phyloP scores from a whole-genome alignment of 2,797 vertebrate species.

The Enteromius mattozi region DNA sequence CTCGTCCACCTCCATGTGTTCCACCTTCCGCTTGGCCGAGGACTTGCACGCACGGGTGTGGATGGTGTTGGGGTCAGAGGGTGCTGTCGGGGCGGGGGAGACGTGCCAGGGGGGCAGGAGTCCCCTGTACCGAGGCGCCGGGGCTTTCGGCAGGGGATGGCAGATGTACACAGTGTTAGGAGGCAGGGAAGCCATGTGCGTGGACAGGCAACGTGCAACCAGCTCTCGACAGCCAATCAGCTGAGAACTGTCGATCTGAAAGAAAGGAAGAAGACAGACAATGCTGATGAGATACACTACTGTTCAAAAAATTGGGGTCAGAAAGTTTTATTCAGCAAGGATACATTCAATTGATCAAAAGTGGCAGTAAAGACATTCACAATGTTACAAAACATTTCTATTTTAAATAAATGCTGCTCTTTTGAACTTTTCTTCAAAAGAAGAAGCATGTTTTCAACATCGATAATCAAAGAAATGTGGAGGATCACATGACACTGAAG shows the following conservation, averaged over 20 bases:
- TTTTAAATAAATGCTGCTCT: not conserved
- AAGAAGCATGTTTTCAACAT: not conserved
- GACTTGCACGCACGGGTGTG: conserved; percentile 72
- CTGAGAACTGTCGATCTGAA: conserved; percentile 90
- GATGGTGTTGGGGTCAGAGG: conserved; percentile 59
- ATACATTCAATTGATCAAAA: not conserved
- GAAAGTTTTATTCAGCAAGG: not conserved
- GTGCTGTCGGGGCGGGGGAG: conserved; percentile 59
- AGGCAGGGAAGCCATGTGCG: conserved; percentile 85
- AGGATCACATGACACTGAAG: no score
- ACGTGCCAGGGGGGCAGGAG: conserved; percentile 58
- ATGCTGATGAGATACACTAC: not conserved
- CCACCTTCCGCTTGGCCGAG: conserved; percentile 94
- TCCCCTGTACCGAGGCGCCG: conserved; percentile 78
- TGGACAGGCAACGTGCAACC: conserved; percentile 88
- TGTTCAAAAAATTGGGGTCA: not conserved
- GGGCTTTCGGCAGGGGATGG: conserved; percentile 84
- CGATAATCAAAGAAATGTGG: not conserved
- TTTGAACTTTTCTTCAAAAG: not conserved
- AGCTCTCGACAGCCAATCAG: conserved; percentile 93
- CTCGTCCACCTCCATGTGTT: conserved; percentile 96
- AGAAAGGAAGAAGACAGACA: not conserved
- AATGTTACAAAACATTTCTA: not conserved
- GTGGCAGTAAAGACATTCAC: not conserved
- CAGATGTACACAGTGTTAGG: conserved; percentile 97